These are phyloP conservation scores for Heterotis niloticus DNA, from an alignment of 2,113 vertebrate genomes.

Conservation along the genomic window DNA sequence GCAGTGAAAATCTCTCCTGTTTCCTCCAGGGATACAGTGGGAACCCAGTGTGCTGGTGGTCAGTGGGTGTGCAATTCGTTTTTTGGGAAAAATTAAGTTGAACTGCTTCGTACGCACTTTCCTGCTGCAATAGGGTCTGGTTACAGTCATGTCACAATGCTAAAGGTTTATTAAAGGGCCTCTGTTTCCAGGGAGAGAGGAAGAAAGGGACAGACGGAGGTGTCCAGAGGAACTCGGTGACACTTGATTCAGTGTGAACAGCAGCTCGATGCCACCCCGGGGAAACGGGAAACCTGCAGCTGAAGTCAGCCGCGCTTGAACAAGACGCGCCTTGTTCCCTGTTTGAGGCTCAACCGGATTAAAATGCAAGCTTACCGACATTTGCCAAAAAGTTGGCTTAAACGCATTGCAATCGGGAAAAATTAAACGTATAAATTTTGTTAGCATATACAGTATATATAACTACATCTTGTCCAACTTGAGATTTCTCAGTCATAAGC, in stretches of 20 bases:
- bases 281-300: slow-evolving; percentile 61
- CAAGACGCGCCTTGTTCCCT: slow-evolving; percentile 71
- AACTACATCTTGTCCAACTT: neutral
- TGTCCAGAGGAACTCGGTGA: slow-evolving; percentile 68
- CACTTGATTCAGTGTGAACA: slow-evolving; percentile 74
- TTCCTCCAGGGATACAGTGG: slow-evolving; percentile 29
- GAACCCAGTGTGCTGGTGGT: slow-evolving; percentile 45
- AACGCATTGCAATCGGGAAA: slow-evolving; percentile 63
- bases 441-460: neutral
- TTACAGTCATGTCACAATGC: slow-evolving; percentile 66
- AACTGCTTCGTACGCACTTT: slow-evolving; percentile 57
- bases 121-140: slow-evolving; percentile 75
- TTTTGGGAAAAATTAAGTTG: slow-evolving; percentile 59
- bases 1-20: slow-evolving; percentile 45
- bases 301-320: slow-evolving; percentile 67
- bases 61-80: slow-evolving; percentile 47
- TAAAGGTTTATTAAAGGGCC: slow-evolving; percentile 70
- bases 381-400: slow-evolving; percentile 41
- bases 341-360: slow-evolving; percentile 72
- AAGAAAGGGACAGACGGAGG: slow-evolving; percentile 40
- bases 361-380: slow-evolving; percentile 70
- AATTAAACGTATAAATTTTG: slow-evolving; percentile 52
- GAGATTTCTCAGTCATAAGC: neutral
- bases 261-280: slow-evolving; percentile 70
- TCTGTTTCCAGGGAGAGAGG: slow-evolving; percentile 61